These are phyloP conservation scores for Papilio aristodemus DNA, from an alignment of 1,140 invertebrate species.

Conservation along the genomic window DNA sequence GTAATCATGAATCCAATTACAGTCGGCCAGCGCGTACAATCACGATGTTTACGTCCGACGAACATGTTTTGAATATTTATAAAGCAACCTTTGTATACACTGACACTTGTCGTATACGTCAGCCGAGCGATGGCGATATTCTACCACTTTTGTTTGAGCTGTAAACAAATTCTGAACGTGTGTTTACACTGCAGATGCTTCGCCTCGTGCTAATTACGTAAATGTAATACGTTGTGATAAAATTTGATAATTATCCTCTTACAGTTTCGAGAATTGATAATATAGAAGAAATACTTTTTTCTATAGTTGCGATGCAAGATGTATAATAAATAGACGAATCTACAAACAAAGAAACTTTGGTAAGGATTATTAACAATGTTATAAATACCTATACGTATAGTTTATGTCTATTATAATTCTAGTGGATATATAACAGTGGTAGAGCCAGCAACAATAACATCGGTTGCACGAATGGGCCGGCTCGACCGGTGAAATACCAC, in stretches of 20 bases:
- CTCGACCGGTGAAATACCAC: too few relatives aligned
- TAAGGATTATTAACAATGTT: too few relatives aligned
- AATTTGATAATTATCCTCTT: conserved; percentile 6
- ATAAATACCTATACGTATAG: too few relatives aligned
- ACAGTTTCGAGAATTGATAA: background rate
- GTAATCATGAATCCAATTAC: conserved; percentile 37
- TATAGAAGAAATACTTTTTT: background rate
- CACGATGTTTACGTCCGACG: conserved; percentile 38
- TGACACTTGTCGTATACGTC: conserved; percentile 27
- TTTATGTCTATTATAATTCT: too few relatives aligned
- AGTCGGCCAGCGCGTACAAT: conserved; percentile 39
- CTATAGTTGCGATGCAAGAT: background rate
- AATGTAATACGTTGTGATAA: conserved; percentile 12
- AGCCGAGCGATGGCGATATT: conserved; percentile 28
- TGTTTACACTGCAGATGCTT: conserved; percentile 21
- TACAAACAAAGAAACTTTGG: too few relatives aligned
- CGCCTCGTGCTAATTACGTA: conserved; percentile 18
- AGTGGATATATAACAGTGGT: too few relatives aligned
- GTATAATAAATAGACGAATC: too few relatives aligned
- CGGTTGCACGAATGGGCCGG: too few relatives aligned
- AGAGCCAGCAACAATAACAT: too few relatives aligned
- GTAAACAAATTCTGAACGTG: conserved; percentile 27
- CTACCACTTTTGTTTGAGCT: conserved; percentile 26
- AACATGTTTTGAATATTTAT: conserved; percentile 53
- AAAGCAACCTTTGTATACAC: conserved; percentile 33